Evolutionary conservation across 2,113 vertebrate species (phyloP).

Genomic region (Chaenogobius annularis): DNA sequence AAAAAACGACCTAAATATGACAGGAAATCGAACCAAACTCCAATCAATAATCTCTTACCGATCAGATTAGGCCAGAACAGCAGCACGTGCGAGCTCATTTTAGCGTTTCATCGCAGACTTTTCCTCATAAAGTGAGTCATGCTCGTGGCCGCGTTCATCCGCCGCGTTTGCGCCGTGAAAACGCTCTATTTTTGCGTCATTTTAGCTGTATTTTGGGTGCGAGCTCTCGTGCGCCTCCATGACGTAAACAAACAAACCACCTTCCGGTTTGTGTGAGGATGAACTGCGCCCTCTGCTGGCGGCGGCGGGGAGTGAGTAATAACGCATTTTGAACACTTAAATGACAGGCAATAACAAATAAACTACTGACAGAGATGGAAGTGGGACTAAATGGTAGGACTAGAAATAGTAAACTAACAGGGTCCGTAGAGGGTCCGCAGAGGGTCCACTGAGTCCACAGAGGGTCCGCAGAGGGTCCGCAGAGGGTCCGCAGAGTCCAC

Average conservation of each 20-base stretch:
- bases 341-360: too few species aligned
- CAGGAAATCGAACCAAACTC: neutral
- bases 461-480: too few species aligned
- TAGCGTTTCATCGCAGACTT: neutral
- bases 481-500: too few species aligned
- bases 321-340: too few species aligned
- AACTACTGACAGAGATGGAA: too few species aligned
- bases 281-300: neutral
- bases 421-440: too few species aligned
- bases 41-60: constrained; percentile 38
- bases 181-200: neutral
- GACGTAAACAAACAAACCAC: neutral
- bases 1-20: neutral
- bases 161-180: too few species aligned
- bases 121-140: neutral
- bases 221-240: neutral
- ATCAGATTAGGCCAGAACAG: constrained; percentile 62
- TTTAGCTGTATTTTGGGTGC: neutral
- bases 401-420: too few species aligned
- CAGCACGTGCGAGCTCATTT: constrained; percentile 49
- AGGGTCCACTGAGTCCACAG: too few species aligned
- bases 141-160: neutral
- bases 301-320: neutral
- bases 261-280: neutral
- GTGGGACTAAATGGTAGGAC: too few species aligned